Base-by-base conservation (phyloP, 2,888 invertebrate genomes). In the Lumbricus terrestris region DNA sequence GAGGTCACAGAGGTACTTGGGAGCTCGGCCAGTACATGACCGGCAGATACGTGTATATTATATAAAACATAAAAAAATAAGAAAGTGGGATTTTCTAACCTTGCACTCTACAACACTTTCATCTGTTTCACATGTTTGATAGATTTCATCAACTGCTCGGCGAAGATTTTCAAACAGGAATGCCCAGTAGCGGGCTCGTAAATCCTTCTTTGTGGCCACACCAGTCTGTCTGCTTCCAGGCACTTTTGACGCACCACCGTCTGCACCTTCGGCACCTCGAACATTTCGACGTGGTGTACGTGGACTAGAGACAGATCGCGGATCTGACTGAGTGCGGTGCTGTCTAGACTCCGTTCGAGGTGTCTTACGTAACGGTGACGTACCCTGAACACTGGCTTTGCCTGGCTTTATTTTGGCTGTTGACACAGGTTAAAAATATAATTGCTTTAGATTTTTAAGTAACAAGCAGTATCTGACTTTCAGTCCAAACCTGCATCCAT, bases 161-260 rank as follows among this genome's bases (percentile, higher is more conserved):
- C 98, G 97, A 90, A 99, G 95, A 95, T 98, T 98, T 69, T 98
- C 98, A 95, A 99, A 98, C 88, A 99, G 96, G 93, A 98, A 96
- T 0, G 98, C 98, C 99, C 99, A 99, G 95, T 99, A 98, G 82
- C 98, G 95, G 0, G 98, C 98, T 92, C 98, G 96, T 16, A 98
- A 95, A 95, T 98, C 98, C 0, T 93, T 92, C 91, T 93, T 94
- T 92, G 93, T 94, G 1, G 92, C 91, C 15, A 93, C 93, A 38
- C 23, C 82, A 34, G 90, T 82, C 33, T 42, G 88, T 47, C 88
- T 37, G 88, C 29, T 88, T 35, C 69, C 82, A 54, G 82, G 40
- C 47, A 23, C 33, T 33, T 40, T 69, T n/a, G 69, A 69, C 29
- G 69, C 69, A 69, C 69, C 69, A n/a, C 35, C 54, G 5, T 90